Percentiles rank a stretch among this genome's conserved stretches.
Evolutionary conservation across 2,113 vertebrate genomes (phyloP).

Genomic region (Laticauda colubrina): DNA sequence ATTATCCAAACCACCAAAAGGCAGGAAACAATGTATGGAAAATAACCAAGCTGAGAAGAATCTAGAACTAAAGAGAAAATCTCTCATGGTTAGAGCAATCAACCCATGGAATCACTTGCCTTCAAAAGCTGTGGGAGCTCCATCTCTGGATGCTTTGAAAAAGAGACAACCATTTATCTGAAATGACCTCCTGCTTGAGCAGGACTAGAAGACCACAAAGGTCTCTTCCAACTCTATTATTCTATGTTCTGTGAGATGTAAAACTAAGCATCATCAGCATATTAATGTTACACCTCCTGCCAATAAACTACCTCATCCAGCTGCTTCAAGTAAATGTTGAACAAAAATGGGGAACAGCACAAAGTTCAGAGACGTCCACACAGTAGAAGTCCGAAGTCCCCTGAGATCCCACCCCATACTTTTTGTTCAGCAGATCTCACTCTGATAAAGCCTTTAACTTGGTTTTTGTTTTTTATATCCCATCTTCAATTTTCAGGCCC

Average conservation of each 20-base stretch:
- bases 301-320: neutral
- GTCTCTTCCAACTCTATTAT: too few relatives aligned
- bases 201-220: too few relatives aligned
- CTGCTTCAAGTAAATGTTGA: neutral
- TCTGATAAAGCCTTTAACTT: neutral
- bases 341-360: neutral
- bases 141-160: neutral
- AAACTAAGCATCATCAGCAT: too few relatives aligned
- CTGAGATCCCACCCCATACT: neutral
- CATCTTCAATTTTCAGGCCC: neutral
- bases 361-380: neutral
- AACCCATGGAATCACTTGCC: neutral
- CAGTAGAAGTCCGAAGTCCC: neutral
- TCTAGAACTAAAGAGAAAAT: neutral
- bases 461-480: neutral
- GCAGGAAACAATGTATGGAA: neutral
- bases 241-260: too few relatives aligned
- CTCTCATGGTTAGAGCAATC: neutral
- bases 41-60: neutral
- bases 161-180: neutral
- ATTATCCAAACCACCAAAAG: neutral
- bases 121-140: neutral
- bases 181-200: too few relatives aligned
- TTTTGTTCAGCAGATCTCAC: neutral
- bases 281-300: neutral